phyloP scores from a whole-genome alignment of 2,888 invertebrate genomes.

The Cantharis flavilabris region DNA sequence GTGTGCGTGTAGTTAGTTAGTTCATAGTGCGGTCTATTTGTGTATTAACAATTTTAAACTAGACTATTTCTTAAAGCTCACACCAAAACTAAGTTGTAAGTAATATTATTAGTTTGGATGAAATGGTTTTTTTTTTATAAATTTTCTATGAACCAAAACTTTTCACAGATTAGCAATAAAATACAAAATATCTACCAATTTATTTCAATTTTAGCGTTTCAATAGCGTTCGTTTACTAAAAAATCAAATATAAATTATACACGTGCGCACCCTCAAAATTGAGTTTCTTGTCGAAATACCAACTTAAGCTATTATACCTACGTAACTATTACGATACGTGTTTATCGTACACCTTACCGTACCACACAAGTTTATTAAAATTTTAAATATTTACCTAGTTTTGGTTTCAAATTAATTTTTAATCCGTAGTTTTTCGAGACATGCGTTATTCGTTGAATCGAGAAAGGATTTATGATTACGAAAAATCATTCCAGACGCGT shows the following conservation, averaged over 20 bases:
- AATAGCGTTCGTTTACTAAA: not conserved
- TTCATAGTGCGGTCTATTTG: not conserved
- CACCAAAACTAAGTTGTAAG: not conserved
- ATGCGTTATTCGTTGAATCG: not conserved
- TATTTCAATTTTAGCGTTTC: not conserved
- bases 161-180: not conserved
- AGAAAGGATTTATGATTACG: slow-evolving; percentile 11
- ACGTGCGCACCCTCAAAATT: slow-evolving; percentile 7
- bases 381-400: slow-evolving; percentile 18
- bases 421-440: slow-evolving; percentile 4
- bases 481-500: slow-evolving; percentile 9
- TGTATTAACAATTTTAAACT: not conserved
- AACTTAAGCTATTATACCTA: slow-evolving; percentile 9
- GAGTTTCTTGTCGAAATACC: slow-evolving; percentile 9
- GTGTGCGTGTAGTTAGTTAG: not conserved
- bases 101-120: not conserved
- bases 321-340: slow-evolving; percentile 5
- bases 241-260: slow-evolving; percentile 14
- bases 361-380: slow-evolving; percentile 1
- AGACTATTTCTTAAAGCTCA: not conserved
- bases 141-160: not conserved
- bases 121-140: not conserved
- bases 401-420: slow-evolving; percentile 17
- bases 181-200: not conserved
- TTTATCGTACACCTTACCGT: slow-evolving; percentile 13